Evolutionary conservation across 2,113 vertebrate species (phyloP).

Genomic region (Spea multiplicata): DNA sequence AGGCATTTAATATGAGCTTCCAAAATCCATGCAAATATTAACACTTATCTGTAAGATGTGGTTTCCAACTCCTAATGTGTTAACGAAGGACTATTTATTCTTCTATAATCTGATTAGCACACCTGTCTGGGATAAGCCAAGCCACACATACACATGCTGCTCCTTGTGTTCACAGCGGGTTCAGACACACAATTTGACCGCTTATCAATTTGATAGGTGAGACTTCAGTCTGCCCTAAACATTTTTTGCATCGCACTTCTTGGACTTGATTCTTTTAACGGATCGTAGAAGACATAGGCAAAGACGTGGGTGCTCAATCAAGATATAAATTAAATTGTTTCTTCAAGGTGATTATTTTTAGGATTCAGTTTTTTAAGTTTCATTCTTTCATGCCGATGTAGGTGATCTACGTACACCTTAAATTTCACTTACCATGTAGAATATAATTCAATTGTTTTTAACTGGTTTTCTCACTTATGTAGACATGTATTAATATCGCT

Average conservation of each 20-base stretch:
- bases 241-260: background rate
- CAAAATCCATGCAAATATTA: slow-evolving; percentile 11
- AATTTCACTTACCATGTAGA: background rate
- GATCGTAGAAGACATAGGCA: background rate
- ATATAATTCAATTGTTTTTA: no score
- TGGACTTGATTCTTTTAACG: background rate
- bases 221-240: background rate
- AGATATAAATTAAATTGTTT: background rate
- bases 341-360: background rate
- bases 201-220: background rate
- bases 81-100: background rate
- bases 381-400: background rate
- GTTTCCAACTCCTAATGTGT: slow-evolving; percentile 23
- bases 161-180: background rate
- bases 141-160: slow-evolving; percentile 1
- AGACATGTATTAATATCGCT: background rate
- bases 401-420: background rate
- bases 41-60: slow-evolving; percentile 35
- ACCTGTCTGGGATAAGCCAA: background rate
- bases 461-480: no score
- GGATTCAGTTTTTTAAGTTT: background rate
- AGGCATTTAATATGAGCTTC: background rate
- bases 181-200: background rate
- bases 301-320: background rate
- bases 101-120: slow-evolving; percentile 8